Evolutionary conservation across 1,140 invertebrate species (phyloP).

Genomic region (Nymphalis io): DNA sequence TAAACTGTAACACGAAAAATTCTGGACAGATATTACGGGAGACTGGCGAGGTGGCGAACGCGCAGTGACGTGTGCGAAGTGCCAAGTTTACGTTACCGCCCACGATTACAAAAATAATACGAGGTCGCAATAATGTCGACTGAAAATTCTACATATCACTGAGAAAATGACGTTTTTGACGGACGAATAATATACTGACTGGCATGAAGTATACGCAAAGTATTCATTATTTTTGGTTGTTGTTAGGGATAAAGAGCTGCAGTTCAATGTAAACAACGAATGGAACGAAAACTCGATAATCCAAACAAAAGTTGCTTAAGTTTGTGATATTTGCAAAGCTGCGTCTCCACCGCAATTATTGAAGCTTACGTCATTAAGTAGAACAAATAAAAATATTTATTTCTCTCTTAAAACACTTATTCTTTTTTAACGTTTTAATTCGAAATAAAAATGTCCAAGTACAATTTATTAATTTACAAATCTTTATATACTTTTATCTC

Average conservation of each 20-base stretch:
- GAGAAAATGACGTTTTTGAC: constrained; percentile 15
- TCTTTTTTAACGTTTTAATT: not conserved
- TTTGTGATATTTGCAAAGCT: constrained; percentile 31
- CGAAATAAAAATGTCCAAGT: too few relatives aligned
- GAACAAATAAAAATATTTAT: not conserved
- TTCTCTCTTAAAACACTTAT: not conserved
- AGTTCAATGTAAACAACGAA: not conserved
- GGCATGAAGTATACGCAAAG: too few relatives aligned
- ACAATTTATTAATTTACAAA: too few relatives aligned
- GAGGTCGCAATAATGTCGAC: constrained; percentile 61
- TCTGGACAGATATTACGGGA: constrained; percentile 43
- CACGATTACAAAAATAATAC: constrained; percentile 69
- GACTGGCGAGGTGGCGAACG: constrained; percentile 36
- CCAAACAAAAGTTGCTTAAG: constrained; percentile 6
- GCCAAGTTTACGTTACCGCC: constrained; percentile 72
- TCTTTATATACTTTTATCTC: too few relatives aligned
- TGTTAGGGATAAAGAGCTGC: too few relatives aligned
- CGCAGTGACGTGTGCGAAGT: constrained; percentile 54
- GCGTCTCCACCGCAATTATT: not conserved
- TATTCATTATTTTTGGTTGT: too few relatives aligned
- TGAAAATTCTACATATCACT: constrained; percentile 45
- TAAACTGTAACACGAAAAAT: constrained; percentile 46
- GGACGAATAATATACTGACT: not conserved
- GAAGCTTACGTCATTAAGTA: constrained; percentile 9
- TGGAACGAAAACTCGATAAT: constrained; percentile 10